Base-by-base conservation (phyloP, 2,888 invertebrate genomes). In the Neelides folsomi region DNA sequence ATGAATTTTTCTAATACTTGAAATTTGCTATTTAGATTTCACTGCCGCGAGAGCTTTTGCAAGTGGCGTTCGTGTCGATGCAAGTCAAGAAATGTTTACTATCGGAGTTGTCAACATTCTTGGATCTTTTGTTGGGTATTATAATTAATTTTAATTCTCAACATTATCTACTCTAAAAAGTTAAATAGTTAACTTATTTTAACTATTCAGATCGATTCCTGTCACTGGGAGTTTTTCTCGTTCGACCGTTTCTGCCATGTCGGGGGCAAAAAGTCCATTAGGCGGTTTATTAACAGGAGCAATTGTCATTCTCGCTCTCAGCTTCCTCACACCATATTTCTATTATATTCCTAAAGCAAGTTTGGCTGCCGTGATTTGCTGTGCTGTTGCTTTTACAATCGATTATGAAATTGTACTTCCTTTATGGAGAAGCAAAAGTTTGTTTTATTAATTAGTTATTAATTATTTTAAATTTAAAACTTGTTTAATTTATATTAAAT, bases 241-340 rank as follows among this genome's bases (percentile, higher is more conserved):
- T 13, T 58, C 59, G 1, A 59, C 58, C 1, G 56, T 62, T 2
- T 58, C 59, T 51, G 55, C 59, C 15, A 48, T 57, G 10, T 52
- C 54, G 5, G 62, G 62, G 10, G 59, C 55, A 4, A 54, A 58
- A 39, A 55, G 54, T 10, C 62, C 59, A 6, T 18, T 12, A 7
- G 42, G 35, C 40, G 54, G 54, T 16, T 34, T 47, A 52, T 55
- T 75, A 73, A 36, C 71, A 84, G 90, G 86, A 10, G 71, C 77
- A 20, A 76, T 93, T 64, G 82, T 88, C 1, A 72, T 93, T 44
- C 69, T 90, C 60, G 87, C 92, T 0, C 71, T 93, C 46, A 80
- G 80, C 58, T 83, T 86, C 67, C 74, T 94, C 49, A 89, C 92
- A 1, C 83, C 86, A 2, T 83, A 85, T 67, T 93, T 93, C 71